Percentiles rank a stretch among this genome's conserved stretches.
Evolutionary conservation across 2,888 invertebrate genomes (phyloP).

Genomic region (Dendrolimus pini): DNA sequence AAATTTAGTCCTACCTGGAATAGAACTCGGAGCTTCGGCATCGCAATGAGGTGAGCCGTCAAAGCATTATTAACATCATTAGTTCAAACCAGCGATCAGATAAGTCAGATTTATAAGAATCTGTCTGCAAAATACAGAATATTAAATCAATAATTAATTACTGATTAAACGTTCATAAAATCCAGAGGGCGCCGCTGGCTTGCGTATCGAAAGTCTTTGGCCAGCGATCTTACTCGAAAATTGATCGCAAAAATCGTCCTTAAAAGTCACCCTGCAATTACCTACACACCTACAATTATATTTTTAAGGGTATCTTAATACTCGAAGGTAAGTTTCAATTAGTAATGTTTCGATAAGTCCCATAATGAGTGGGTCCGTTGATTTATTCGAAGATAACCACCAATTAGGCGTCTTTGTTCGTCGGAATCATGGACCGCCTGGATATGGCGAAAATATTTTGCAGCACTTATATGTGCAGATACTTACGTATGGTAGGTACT

Average conservation of each 20-base stretch:
- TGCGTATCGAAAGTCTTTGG: too few species aligned
- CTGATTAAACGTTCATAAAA: too few species aligned
- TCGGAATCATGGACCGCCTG: conserved; percentile 10
- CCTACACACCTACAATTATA: background rate
- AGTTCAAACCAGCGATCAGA: too few species aligned
- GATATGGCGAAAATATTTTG: background rate
- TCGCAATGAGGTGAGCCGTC: too few species aligned
- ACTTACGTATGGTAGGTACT: too few species aligned
- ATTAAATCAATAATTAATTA: too few species aligned
- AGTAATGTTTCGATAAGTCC: conserved; percentile 64
- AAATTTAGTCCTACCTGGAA: too few species aligned
- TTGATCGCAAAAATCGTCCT: background rate
- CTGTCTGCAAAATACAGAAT: too few species aligned
- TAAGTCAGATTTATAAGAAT: too few species aligned
- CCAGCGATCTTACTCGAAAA: background rate
- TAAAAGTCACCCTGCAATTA: background rate
- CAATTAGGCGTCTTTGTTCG: conserved; percentile 72
- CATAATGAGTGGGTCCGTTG: conserved; percentile 65
- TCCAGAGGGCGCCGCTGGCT: too few species aligned
- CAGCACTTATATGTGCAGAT: background rate
- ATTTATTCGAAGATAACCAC: conserved; percentile 65
- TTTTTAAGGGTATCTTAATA: background rate
- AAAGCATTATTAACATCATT: too few species aligned
- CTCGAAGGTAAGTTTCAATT: conserved; percentile 52
- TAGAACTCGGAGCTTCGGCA: too few species aligned